Conservation (phyloP, 2,888 invertebrate species). For the Crepidodera aurea region DNA sequence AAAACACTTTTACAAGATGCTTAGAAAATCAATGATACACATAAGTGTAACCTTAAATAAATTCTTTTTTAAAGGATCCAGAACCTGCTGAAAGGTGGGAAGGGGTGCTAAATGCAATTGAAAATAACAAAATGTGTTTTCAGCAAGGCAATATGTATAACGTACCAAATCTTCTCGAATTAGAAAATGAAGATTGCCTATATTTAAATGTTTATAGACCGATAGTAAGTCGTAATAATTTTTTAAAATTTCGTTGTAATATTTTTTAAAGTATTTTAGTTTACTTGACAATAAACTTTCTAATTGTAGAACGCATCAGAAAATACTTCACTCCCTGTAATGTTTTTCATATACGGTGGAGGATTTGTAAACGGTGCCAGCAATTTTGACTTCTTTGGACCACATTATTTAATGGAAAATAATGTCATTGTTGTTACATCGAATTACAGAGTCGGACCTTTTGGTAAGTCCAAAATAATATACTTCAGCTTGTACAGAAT, state of each 20-base stretch:
- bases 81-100: conserved; percentile 29
- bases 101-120: conserved; percentile 24
- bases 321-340: conserved; percentile 47
- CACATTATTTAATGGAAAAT: conserved; percentile 52
- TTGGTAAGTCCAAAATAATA: too few species aligned
- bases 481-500: too few species aligned
- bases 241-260: neutral
- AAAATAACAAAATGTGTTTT: conserved; percentile 24
- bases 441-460: conserved; percentile 49
- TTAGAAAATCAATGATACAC: too few species aligned
- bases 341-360: conserved; percentile 57
- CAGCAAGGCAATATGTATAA: conserved; percentile 18
- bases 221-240: conserved; percentile 25
- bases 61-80: conserved; percentile 24
- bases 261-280: neutral
- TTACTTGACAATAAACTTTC: too few species aligned
- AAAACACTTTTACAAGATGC: too few species aligned
- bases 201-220: conserved; percentile 44
- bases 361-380: conserved; percentile 51
- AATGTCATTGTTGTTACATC: conserved; percentile 51
- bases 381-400: conserved; percentile 57
- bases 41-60: too few species aligned
- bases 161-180: neutral
- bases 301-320: conserved; percentile 19
- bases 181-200: conserved; percentile 43